Evolutionary conservation across 53 echinoderm and acorn worm genomes (phyloP).

Genomic region (Glandiceps talaboti): DNA sequence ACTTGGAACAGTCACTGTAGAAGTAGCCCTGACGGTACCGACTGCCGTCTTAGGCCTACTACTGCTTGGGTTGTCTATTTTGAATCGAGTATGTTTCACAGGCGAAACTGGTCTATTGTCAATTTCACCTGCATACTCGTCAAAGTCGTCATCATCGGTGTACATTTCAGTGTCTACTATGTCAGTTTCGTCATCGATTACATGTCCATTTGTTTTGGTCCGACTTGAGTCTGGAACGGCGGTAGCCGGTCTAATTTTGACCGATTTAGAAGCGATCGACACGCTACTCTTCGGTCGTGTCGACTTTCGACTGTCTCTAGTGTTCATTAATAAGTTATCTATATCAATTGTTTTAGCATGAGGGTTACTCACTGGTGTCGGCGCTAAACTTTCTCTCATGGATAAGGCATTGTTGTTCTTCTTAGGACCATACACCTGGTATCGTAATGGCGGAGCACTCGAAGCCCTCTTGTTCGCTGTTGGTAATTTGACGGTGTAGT

Average conservation of each 20-base stretch:
- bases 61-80: not conserved
- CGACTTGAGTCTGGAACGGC: not conserved
- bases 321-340: not conserved
- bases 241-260: slow-evolving; percentile 6
- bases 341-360: not conserved
- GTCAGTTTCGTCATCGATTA: not conserved
- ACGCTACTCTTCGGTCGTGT: slow-evolving; percentile 9
- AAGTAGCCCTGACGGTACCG: not conserved
- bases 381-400: slow-evolving; percentile 11
- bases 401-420: slow-evolving; percentile 1
- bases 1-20: not conserved
- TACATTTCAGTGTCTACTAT: not conserved
- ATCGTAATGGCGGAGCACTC: not conserved
- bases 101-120: not conserved
- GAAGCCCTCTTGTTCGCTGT: not conserved
- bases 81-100: not conserved
- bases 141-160: not conserved
- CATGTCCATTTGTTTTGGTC: slow-evolving; percentile 1
- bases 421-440: not conserved
- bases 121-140: not conserved
- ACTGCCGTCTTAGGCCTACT: not conserved
- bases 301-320: not conserved
- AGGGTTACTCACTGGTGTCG: not conserved
- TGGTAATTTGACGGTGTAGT: slow-evolving; percentile 10
- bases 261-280: slow-evolving; percentile 5